Evolutionary conservation across 37 sponge, comb jelly and placozoan genomes (phyloP).

Genomic region (Ephydatia muelleri): DNA sequence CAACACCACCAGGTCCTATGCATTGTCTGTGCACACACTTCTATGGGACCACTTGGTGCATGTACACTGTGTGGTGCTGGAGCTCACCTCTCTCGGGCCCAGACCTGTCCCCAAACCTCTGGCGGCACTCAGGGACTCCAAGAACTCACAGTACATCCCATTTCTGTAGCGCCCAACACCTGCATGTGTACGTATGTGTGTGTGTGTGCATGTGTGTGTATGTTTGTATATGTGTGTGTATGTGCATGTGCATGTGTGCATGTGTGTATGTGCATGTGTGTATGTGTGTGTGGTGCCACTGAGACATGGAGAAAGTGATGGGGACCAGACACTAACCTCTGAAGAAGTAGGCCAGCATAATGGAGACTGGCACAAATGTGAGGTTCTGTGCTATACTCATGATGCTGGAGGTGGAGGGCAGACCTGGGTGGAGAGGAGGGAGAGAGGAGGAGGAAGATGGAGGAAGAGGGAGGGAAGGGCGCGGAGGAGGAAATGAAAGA

Average conservation of each 20-base stretch:
- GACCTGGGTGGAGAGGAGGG: conserved; percentile 14
- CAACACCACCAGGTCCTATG: too few species aligned
- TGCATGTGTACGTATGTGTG: too few species aligned
- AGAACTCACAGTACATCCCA: conserved; percentile 40
- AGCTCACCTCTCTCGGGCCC: conserved; percentile 40
- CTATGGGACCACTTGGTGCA: background rate
- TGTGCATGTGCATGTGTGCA: background rate
- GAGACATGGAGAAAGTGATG: background rate
- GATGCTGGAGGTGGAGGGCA: conserved; percentile 52
- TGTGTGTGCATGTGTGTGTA: background rate
- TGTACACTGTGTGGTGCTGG: background rate
- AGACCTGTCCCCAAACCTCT: conserved; percentile 24
- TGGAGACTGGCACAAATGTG: conserved; percentile 52
- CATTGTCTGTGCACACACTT: background rate
- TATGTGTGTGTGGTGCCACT: background rate
- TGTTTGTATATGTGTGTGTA: background rate
- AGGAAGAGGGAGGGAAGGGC: background rate
- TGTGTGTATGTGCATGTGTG: too few species aligned
- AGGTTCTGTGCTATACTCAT: conserved; percentile 15
- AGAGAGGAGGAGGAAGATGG: background rate
- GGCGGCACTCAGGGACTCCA: conserved; percentile 30
- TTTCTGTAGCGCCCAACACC: conserved; percentile 62
- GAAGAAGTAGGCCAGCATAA: conserved; percentile 60
- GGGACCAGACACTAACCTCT: conserved; percentile 34
- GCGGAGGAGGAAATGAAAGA: background rate